Base-by-base conservation (phyloP, 2,888 invertebrate genomes). In the Pammene aurita region DNA sequence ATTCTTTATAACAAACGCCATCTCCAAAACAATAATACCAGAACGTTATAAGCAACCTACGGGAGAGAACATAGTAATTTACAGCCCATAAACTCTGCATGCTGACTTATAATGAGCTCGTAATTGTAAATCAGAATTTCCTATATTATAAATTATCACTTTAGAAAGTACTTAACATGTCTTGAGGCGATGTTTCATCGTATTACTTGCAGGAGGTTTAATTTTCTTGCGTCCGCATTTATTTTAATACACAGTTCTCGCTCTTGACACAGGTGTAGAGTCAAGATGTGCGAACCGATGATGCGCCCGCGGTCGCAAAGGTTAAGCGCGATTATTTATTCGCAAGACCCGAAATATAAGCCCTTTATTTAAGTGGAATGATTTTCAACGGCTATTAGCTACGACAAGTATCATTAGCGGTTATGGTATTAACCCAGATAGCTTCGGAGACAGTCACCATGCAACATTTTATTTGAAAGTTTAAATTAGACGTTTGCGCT, bases 221-320 rank as follows among this genome's bases (percentile, higher is more conserved):
- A 42, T 58, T 64, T 69, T 60, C 61, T 38, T 44, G 34, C 65
- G 34, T 26, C 35, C 56, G 66, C 52, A 41, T 67, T 67, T 65
- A 48, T 73, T 73, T 72, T 70, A 76, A 79, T 78, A 85, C 84
- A 86, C 87, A 85, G 80, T 81, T 26, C 38, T 34, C 77, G 80
- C 2, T 85, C 86, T 88, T 87, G 85, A 87, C 87, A 85, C 89
- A 89, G 87, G 87, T 89, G 89, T 81, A 82, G 84, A 80, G 83
- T 83, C n/a, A n/a, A 84, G 82, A 80, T n/a, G 79, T 80, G 81
- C 77, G 75, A 79, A 77, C 78, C 83, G 82, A 76, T 79, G 77
- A 75, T 76, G 76, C 66, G 66, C 67, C 60, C 48, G 38, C 56
- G 62, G 69, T 72, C 68, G 66, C 71, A 66, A 71, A 54, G 72